Base-by-base conservation (phyloP, 2,888 invertebrate species). In the Ceriagrion tenellum region DNA sequence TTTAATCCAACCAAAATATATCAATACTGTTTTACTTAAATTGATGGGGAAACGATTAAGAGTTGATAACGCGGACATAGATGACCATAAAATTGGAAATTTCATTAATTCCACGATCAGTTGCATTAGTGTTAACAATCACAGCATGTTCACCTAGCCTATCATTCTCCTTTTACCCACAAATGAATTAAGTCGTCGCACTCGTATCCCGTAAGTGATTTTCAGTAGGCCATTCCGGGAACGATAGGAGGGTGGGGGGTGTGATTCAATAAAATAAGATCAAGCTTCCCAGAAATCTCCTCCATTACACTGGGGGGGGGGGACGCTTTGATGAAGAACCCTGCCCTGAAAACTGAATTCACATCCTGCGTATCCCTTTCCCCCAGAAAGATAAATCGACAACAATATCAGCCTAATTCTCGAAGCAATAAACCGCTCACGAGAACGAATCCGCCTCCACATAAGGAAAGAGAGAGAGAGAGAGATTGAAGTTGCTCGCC, bases 321-420 rank as follows among this genome's bases (percentile, higher is more conserved):
- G 81, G 81, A 4, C 81, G 35, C 35, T 81, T 81, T 81, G 81
- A 81, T 81, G 81, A 81, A 16, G 30, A 81, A 35, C 35, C 81
- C 35, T 20, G 56, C 81, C 16, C 35, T 35, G 69, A 69, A 81
- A 81, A 81, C 81, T 81, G 81, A 81, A 81, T 81, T 81, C 81
- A 81, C 81, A 18, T 81, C 30, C 81, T 10, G 10, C 13, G 81
- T n/a, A 81, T 35, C 81, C 81, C 35, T 81, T 26, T 3, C 18
- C 35, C 81, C 59, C 12, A 20, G 30, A 35, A 35, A 81, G 81
- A 81, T 35, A 81, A 81, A 35, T 81, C 81, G 81, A 35, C 81
- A 81, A 81, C 81, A 81, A 81, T 81, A 81, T 81, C 30, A 81
- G 81, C 81, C 81, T 81, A 81, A 81, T 81, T 81, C n/a, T 81